Conservation (phyloP, 2,888 invertebrate genomes). For the Rhaphigaster nebulosa region DNA sequence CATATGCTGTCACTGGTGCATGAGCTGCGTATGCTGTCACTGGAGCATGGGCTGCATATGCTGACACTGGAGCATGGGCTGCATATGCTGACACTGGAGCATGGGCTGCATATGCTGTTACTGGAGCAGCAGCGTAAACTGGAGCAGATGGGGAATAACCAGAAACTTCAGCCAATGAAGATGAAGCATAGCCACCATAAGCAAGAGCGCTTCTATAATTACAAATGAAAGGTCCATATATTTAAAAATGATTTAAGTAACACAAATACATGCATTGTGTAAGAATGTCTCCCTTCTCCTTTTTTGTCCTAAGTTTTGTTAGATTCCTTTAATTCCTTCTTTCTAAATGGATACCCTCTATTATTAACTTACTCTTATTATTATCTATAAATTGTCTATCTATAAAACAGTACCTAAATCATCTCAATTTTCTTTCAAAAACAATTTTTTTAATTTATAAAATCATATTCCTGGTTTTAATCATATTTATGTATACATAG, state of each 20-base stretch:
- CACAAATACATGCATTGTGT: not conserved
- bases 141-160: conserved; percentile 52
- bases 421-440: too few species aligned
- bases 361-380: too few species aligned
- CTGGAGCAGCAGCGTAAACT: conserved; percentile 56
- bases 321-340: not conserved
- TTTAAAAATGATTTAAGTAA: not conserved
- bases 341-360: not conserved
- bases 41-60: conserved; percentile 60
- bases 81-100: conserved; percentile 39
- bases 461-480: too few species aligned
- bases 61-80: conserved; percentile 60
- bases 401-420: too few species aligned
- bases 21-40: conserved; percentile 56
- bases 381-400: too few species aligned
- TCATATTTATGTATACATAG: too few species aligned
- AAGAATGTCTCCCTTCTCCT: too few species aligned
- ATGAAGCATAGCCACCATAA: conserved; percentile 6
- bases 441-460: too few species aligned
- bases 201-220: not conserved
- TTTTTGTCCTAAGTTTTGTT: too few species aligned
- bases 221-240: not conserved
- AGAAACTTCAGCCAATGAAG: conserved; percentile 44
- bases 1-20: conserved; percentile 53
- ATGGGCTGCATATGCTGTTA: conserved; percentile 58